Evolutionary conservation across 2,113 vertebrate genomes (phyloP), one percentile per base, ranked within the genome.

Genomic region (Pardalotus punctatus): DNA sequence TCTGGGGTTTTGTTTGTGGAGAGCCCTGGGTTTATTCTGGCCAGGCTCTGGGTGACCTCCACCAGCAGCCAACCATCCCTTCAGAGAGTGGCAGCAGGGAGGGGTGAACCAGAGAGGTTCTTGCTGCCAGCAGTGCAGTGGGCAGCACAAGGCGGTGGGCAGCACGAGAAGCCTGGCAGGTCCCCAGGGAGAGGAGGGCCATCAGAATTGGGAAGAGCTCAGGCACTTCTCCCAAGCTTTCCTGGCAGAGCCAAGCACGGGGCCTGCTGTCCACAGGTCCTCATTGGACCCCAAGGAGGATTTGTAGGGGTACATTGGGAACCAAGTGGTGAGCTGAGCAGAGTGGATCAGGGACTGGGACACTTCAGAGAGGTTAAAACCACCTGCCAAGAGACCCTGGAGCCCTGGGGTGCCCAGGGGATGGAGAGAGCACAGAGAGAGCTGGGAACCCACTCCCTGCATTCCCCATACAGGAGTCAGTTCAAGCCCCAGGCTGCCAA

Each of bases 231-330:
- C 28, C n/a, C 64, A 84, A 23, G 45, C 28, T 81, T 74, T 81
- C 12, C 82, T 66, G 57, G 56, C 84, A 73, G 38, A 74, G 64
- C n/a, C 36, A 40, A 48, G 47, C 67, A 48, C 0, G 0, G 4
- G 36, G 9, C 19, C 62, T 5, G 35, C 58, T 9, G 12, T 25
- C 54, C 22, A 6, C 5, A 1, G n/a, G 31, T 60, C 48, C 27
- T 40, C 2, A 0, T 0, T 14, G 7, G 56, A 62, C 28, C 42
- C 66, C 48, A 48, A 6, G 76, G 43, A 47, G 22, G 29, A 33
- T n/a, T 40, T 72, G 16, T 43, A 25, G 1, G 3, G 22, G 14
- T 6, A 67, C 25, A 28, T 24, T 3, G 11, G 29, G 14, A 53
- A 80, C 48, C 21, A 38, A 60, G 21, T 0, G 0, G 71, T 67